Base-by-base conservation (phyloP, 1,140 invertebrate species). In the Sitodiplosis mosellana region DNA sequence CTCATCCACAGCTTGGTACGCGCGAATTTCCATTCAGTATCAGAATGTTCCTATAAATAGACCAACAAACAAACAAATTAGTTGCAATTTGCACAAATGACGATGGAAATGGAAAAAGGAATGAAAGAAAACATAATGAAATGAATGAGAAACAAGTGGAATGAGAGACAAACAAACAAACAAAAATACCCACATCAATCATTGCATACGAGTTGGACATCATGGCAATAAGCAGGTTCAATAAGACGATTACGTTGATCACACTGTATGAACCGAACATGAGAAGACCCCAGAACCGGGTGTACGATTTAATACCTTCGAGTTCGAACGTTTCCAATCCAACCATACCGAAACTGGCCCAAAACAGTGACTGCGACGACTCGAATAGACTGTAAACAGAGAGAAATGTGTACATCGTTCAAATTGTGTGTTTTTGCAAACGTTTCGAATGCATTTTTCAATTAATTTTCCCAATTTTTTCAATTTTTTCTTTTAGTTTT, bases 11-110 rank as follows among this genome's bases (percentile, higher is more conserved):
- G 59, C 61, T 84, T 85, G 27, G 81, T 83, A 45, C 87, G 67
- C 0, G 87, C 87, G 63, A 91, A 92, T 65, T 92, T 92, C 87
- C 87, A 91, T 66, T 90, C 87, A 1, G 77, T 80, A 59, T 90
- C 86, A 0, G 83, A 78, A 59, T 85, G 81, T 64, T 84, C 78
- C 83, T 87, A 55, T 17, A 64, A 57, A 40, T 37, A 27, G 10
- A 27, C 3, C 4, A 42, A 40, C 38, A 44, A 34, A 33, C 14
- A 38, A n/a, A n/a, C 14, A 12, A 27, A 27, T 27, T 27, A 10
- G 10, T 5, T 15, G n/a, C 2, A 21, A 45, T 21, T 4, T 6
- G 7, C 36, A n/a, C 19, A n/a, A 15, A 11, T 37, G 27, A 27
- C 7, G 7, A 14, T 34, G 12, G 36, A 38, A 38, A n/a, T n/a